Evolutionary conservation across 2,888 invertebrate genomes (phyloP), one percentile per base, ranked within the genome.

Genomic region (Uropetala carovei): DNA sequence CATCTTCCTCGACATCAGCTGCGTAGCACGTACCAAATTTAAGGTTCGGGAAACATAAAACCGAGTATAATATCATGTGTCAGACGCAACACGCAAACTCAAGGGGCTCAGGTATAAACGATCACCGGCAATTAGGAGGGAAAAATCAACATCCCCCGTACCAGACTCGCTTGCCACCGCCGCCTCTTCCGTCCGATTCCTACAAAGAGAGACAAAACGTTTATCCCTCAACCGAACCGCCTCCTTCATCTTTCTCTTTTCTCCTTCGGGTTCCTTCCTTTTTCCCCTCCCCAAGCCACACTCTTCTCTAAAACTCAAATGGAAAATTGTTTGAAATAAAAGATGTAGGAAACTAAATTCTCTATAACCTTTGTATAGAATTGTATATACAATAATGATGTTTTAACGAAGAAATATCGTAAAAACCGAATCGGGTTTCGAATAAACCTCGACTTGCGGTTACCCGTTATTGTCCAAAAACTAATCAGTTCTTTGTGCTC

Each of bases 1-100:
- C 89, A 89, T 64, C 64, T 30, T 27, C 64, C 30, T 68, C n/a
- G 22, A 89, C 89, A 89, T 89, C 89, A 89, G 89, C 89, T 89
- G 89, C 89, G n/a, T 18, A 64, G 89, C 89, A 89, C 89, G 89
- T 64, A 89, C 89, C 89, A 89, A 89, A 89, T 89, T 64, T 68
- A 89, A 64, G 64, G 43, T 64, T n/a, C 64, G 43, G 68, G 89
- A 89, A 89, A 89, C 58, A 18, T 89, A 43, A 89, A 89, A 89
- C 89, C 64, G 43, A 60, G 89, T 68, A 89, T 89, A 89, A 68
- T 89, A 89, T 89, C 89, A 89, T 64, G 68, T 89, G 89, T 89
- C 89, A 56, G 64, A 18, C 60, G 89, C 89, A 43, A 89, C 89
- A 89, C 89, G 89, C 89, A 89, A 89, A n/a, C 64, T 68, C 56